phyloP scores from a whole-genome alignment of 2,888 invertebrate species.

The Tipula helvola region DNA sequence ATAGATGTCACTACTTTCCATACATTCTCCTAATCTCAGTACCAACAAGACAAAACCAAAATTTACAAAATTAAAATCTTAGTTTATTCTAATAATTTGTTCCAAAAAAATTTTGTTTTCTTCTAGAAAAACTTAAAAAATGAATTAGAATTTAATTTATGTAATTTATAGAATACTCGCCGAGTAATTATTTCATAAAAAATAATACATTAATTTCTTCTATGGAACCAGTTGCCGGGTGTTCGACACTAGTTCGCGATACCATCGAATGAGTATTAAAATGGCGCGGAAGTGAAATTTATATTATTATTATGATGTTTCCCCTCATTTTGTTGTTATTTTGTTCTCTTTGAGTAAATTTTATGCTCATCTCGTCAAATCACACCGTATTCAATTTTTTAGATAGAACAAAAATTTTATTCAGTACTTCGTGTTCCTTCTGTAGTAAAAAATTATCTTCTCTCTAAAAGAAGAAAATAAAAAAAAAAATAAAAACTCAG shows the following conservation, averaged over 20 bases:
- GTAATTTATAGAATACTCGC: slow-evolving; percentile 5
- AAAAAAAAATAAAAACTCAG: not conserved
- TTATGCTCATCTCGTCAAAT: not conserved
- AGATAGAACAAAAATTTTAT: not conserved
- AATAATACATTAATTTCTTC: slow-evolving; percentile 4
- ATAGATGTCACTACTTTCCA: not conserved
- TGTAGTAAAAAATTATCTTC: slow-evolving; percentile 8
- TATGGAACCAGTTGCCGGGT: not conserved
- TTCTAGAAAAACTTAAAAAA: slow-evolving; percentile 7
- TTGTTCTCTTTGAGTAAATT: not conserved
- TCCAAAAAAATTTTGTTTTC: slow-evolving; percentile 7
- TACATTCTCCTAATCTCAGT: not conserved
- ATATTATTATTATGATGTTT: slow-evolving; percentile 6
- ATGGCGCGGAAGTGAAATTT: slow-evolving; percentile 12
- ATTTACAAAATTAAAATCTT: not conserved
- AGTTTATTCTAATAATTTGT: slow-evolving; percentile 7
- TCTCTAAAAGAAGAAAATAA: slow-evolving; percentile 7
- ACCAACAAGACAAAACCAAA: not conserved
- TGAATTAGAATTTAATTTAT: slow-evolving; percentile 6
- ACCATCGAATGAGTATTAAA: not conserved
- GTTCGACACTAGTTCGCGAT: not conserved
- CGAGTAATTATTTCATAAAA: slow-evolving; percentile 7
- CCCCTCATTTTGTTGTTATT: not conserved
- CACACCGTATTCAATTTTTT: not conserved
- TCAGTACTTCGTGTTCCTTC: slow-evolving; percentile 12